Conservation (phyloP, 1,140 invertebrate genomes). For the Dreissena rostriformis region DNA sequence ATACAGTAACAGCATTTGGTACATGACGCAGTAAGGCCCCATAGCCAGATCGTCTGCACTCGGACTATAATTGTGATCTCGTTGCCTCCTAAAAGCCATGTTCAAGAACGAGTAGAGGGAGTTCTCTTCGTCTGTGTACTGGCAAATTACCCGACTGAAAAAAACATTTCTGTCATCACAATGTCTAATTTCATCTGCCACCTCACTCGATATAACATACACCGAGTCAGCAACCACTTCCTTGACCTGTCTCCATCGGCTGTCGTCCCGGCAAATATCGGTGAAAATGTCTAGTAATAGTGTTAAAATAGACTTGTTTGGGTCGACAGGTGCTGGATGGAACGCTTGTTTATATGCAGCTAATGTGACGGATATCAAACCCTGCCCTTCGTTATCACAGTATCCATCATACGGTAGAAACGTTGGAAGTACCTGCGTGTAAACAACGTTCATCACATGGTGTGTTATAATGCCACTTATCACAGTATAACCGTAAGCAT, state of each 20-base stretch:
- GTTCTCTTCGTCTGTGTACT: constrained; percentile 26
- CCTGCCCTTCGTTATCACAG: not conserved
- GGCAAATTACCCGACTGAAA: not conserved
- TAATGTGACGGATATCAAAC: constrained; percentile 29
- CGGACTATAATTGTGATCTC: constrained; percentile 3
- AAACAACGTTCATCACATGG: not conserved
- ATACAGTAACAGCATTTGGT: constrained; percentile 29
- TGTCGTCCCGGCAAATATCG: not conserved
- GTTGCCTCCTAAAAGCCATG: constrained; percentile 11
- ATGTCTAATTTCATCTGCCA: not conserved
- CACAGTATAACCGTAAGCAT: constrained; percentile 9
- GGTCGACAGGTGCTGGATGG: constrained; percentile 11
- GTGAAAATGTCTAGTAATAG: constrained; percentile 28
- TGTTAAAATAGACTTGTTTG: not conserved
- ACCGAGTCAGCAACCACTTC: constrained; percentile 16
- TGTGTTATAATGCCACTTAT: not conserved
- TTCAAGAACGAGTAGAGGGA: constrained; percentile 26
- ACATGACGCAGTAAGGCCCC: constrained; percentile 25
- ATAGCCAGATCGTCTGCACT: constrained; percentile 31
- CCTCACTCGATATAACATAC: not conserved
- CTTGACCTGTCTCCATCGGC: constrained; percentile 12
- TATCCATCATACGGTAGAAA: not conserved
- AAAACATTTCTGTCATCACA: not conserved
- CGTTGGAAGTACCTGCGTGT: not conserved
- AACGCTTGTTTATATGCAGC: constrained; percentile 43